Evolutionary conservation across 2,797 vertebrate genomes (phyloP).

Genomic region (Pseudomugil tenellus): DNA sequence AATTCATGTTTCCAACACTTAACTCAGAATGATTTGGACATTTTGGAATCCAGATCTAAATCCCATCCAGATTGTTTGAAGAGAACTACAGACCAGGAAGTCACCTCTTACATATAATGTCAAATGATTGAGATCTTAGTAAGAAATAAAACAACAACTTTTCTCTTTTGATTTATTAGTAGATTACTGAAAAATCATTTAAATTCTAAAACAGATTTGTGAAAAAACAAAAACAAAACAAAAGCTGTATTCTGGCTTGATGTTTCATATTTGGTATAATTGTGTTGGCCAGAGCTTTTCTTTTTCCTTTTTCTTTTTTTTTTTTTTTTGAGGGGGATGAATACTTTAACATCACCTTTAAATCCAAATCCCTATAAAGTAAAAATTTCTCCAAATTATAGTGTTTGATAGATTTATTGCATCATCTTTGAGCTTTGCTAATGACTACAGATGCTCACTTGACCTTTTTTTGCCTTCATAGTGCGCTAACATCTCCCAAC

Average conservation of each 20-base stretch:
- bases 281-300: neutral
- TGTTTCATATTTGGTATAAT: conserved; percentile 4
- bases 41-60: neutral
- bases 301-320: neutral
- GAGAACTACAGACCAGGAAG: neutral
- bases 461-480: conserved; percentile 70
- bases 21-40: neutral
- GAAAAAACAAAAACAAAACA: neutral
- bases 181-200: neutral
- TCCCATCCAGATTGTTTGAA: neutral
- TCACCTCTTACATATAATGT: neutral
- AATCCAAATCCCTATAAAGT: neutral
- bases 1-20: too few species aligned
- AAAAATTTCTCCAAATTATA: conserved; percentile 6
- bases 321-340: neutral
- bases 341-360: neutral
- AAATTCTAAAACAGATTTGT: neutral
- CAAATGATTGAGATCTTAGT: neutral
- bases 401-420: conserved; percentile 63
- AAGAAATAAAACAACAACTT: neutral
- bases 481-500: conserved; percentile 59
- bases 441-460: conserved; percentile 51
- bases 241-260: neutral
- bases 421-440: conserved; percentile 59
- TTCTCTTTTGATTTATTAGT: neutral